These are phyloP conservation scores for Icerya purchasi DNA, from an alignment of 2,888 invertebrate genomes.

Conservation along the genomic window DNA sequence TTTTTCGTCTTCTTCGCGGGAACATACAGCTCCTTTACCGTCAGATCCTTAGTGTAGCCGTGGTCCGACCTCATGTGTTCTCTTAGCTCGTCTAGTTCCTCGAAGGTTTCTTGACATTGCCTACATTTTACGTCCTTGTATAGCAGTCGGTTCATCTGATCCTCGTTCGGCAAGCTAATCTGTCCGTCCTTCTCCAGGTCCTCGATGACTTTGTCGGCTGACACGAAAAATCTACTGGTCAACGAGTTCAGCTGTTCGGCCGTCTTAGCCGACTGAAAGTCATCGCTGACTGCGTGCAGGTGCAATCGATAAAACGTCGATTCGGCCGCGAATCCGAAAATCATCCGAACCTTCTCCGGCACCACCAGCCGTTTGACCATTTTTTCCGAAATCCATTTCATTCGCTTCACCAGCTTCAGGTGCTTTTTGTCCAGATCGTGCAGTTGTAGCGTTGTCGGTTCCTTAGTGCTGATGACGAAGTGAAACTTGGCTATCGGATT, in stretches of 20 bases:
- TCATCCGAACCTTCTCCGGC: background rate
- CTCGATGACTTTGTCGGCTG: background rate
- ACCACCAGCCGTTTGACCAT: background rate
- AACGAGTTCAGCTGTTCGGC: background rate
- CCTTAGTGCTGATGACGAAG: background rate
- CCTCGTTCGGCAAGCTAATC: background rate
- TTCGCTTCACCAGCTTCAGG: background rate
- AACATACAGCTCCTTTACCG: too few relatives aligned
- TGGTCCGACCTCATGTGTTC: background rate
- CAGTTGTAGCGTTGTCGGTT: background rate
- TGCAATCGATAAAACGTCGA: background rate
- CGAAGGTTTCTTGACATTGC: background rate
- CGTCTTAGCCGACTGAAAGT: background rate
- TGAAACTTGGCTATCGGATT: background rate
- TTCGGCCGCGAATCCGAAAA: background rate
- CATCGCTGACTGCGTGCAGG: background rate
- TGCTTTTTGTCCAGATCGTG: background rate
- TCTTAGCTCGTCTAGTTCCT: background rate
- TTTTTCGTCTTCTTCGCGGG: too few relatives aligned
- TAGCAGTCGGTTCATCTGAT: background rate
- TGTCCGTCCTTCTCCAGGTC: background rate
- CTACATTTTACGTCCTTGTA: background rate
- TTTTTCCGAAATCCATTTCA: background rate
- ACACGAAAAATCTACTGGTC: background rate
- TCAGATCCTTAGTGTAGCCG: too few relatives aligned